Percentiles rank a stretch among this genome's conserved stretches.
Evolutionary conservation across 2,888 invertebrate genomes (phyloP).

Genomic region (Chaitophorus viminalis): DNA sequence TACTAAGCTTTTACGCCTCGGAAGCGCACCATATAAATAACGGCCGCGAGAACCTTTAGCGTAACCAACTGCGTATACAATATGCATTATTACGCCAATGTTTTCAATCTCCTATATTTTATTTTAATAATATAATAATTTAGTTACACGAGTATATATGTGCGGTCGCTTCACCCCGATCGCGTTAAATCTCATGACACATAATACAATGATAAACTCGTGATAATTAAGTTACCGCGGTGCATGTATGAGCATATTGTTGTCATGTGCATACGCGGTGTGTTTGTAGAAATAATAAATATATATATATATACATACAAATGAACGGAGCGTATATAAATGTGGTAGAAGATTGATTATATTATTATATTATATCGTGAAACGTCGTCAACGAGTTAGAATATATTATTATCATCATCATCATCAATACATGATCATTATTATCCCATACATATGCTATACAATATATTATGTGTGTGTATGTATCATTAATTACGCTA

Average conservation of each 20-base stretch:
- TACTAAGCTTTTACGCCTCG: neutral
- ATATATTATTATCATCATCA: neutral
- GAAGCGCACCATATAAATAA: neutral
- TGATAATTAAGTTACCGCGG: neutral
- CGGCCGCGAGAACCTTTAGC: neutral
- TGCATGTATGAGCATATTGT: neutral
- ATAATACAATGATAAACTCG: neutral
- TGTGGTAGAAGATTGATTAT: neutral
- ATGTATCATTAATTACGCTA: neutral
- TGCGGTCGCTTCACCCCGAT: neutral
- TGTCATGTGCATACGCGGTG: too few species aligned
- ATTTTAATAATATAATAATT: neutral
- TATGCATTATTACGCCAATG: neutral
- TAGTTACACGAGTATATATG: neutral
- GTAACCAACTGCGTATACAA: neutral
- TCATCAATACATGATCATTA: too few species aligned
- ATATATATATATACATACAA: neutral
- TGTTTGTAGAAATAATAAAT: too few species aligned
- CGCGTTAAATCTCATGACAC: neutral
- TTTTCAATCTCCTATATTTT: neutral
- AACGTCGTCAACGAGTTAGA: neutral
- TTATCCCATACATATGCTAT: too few species aligned
- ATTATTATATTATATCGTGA: too few species aligned
- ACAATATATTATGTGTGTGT: too few species aligned
- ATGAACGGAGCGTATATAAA: neutral